Percentiles rank a stretch among this genome's conserved stretches.
Evolutionary conservation across 2,888 invertebrate species (phyloP).

Genomic region (Chesias legatella): DNA sequence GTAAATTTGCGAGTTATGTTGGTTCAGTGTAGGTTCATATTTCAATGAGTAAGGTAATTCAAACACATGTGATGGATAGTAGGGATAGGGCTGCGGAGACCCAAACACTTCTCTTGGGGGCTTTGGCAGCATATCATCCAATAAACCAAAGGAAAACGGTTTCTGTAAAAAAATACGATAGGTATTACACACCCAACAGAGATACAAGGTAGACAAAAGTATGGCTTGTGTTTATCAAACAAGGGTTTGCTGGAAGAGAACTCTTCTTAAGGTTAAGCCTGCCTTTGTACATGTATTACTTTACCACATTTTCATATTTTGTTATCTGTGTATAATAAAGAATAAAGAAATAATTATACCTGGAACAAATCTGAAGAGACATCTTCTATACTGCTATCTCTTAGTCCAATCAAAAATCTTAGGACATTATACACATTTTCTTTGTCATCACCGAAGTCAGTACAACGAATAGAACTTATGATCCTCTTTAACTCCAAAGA

Average conservation of each 20-base stretch:
- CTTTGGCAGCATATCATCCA: slow-evolving; percentile 69
- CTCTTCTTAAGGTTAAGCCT: no score
- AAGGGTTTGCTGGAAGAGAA: no score
- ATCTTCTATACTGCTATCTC: slow-evolving; percentile 54
- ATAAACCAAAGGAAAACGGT: slow-evolving; percentile 69
- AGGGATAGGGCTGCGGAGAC: slow-evolving; percentile 68
- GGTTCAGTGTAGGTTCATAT: slow-evolving; percentile 36
- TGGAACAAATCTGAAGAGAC: slow-evolving; percentile 55
- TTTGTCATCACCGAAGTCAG: slow-evolving; percentile 49
- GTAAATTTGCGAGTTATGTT: slow-evolving; percentile 45
- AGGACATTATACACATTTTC: slow-evolving; percentile 50
- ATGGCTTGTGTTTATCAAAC: no score
- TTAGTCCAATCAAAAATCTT: slow-evolving; percentile 52
- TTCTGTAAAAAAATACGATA: slow-evolving; percentile 48
- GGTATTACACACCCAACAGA: background rate
- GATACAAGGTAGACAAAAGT: no score
- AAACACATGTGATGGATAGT: slow-evolving; percentile 69
- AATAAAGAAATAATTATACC: slow-evolving; percentile 40
- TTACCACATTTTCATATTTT: no score
- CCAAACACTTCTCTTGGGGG: slow-evolving; percentile 56
- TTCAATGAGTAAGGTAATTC: slow-evolving; percentile 62
- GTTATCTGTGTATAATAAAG: no score
- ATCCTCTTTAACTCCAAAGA: slow-evolving; percentile 53
- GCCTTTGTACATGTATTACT: no score
- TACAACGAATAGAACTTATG: slow-evolving; percentile 46